These are phyloP conservation scores for Melanostoma scalare DNA, from an alignment of 2,888 invertebrate genomes.

Conservation along the genomic window DNA sequence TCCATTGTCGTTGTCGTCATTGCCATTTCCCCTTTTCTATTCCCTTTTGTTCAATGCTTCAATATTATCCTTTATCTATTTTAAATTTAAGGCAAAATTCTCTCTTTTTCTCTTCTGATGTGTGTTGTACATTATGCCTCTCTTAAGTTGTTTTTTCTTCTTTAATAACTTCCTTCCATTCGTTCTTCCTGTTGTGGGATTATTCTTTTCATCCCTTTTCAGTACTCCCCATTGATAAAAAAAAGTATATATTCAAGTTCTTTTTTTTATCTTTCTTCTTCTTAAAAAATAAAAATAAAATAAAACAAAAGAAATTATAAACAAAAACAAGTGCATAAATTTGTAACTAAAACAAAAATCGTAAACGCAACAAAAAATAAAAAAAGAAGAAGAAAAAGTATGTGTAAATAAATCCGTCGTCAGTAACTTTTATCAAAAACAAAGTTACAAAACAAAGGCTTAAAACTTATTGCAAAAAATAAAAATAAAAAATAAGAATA, in stretches of 20 bases:
- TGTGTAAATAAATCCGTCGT: slow-evolving; percentile 68
- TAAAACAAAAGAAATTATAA: slow-evolving; percentile 4
- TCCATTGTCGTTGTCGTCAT: slow-evolving; percentile 41
- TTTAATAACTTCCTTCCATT: slow-evolving; percentile 16
- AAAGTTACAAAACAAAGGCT: slow-evolving; percentile 22
- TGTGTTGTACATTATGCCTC: neutral
- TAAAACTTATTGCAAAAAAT: slow-evolving; percentile 32
- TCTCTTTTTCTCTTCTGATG: slow-evolving; percentile 17
- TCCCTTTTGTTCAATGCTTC: slow-evolving; percentile 17
- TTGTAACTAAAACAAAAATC: slow-evolving; percentile 37
- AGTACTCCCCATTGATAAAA: slow-evolving; percentile 20
- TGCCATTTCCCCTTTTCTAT: slow-evolving; percentile 42
- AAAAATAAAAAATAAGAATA: neutral
- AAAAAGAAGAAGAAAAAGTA: neutral
- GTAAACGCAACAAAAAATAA: slow-evolving; percentile 54
- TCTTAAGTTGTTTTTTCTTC: slow-evolving; percentile 22
- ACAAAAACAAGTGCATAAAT: slow-evolving; percentile 34
- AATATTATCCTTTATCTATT: slow-evolving; percentile 44
- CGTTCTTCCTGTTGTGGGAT: neutral
- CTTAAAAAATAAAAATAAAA: slow-evolving; percentile 11
- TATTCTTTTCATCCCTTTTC: neutral
- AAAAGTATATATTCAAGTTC: neutral
- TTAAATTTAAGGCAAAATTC: slow-evolving; percentile 16
- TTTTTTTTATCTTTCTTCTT: neutral
- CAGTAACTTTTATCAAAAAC: slow-evolving; percentile 49